Evolutionary conservation across 2,888 invertebrate species (phyloP).

Genomic region (Epicampocera succincta): DNA sequence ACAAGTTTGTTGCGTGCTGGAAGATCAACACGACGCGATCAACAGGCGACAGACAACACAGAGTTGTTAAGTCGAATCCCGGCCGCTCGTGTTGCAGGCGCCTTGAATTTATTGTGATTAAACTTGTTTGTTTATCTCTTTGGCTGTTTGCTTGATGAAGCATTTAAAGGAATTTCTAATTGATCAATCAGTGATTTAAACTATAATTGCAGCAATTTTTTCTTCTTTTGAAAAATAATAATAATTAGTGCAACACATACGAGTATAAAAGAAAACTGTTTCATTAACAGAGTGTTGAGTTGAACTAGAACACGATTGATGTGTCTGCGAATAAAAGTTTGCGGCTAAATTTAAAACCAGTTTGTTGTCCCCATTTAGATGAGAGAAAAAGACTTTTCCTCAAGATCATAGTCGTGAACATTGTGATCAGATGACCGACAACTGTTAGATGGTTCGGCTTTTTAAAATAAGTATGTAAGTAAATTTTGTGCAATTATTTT

Average conservation of each 20-base stretch:
- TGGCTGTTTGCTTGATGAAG: slow-evolving; percentile 15
- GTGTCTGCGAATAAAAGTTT: no score
- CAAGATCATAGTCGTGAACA: no score
- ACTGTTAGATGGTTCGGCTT: no score
- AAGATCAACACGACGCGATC: slow-evolving; percentile 38
- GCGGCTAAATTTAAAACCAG: background rate
- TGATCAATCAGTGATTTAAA: slow-evolving; percentile 50
- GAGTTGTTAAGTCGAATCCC: background rate
- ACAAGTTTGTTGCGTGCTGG: slow-evolving; percentile 24
- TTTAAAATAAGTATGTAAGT: no score
- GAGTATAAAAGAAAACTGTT: no score
- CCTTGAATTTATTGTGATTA: slow-evolving; percentile 31
- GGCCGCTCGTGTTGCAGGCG: slow-evolving; percentile 46
- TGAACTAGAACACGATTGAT: no score
- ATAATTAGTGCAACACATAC: slow-evolving; percentile 35
- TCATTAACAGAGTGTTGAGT: slow-evolving; percentile 17
- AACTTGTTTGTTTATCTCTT: background rate
- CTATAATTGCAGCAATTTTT: slow-evolving; percentile 56
- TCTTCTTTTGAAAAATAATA: background rate
- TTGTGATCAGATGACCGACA: no score
- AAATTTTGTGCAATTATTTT: no score
- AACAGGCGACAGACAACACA: background rate
- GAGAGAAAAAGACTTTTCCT: background rate
- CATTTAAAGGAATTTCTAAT: slow-evolving; percentile 53
- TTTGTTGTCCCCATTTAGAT: background rate